Conservation (phyloP, 1,140 invertebrate species). For the Saccostrea echinata region DNA sequence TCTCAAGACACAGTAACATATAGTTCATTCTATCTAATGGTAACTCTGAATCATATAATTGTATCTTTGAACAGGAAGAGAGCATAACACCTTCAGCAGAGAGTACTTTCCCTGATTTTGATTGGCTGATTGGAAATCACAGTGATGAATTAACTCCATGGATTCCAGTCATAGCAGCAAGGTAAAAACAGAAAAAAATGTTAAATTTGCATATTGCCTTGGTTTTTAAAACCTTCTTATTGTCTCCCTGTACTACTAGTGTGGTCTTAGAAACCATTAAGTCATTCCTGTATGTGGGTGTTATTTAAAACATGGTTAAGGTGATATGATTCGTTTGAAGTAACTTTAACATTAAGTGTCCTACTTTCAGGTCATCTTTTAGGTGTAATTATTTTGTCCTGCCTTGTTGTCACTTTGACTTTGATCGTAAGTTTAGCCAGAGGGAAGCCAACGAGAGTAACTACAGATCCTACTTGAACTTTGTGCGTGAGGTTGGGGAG, state of each 20-base stretch:
- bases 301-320: neutral
- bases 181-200: slow-evolving; percentile 68
- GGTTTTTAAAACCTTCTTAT: neutral
- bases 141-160: slow-evolving; percentile 99
- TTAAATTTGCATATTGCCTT: neutral
- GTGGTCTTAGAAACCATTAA: neutral
- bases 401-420: slow-evolving; percentile 96
- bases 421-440: slow-evolving; percentile 88
- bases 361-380: slow-evolving; percentile 79
- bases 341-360: neutral
- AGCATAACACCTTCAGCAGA: slow-evolving; percentile 87
- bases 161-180: slow-evolving; percentile 95
- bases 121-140: slow-evolving; percentile 99
- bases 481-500: slow-evolving; percentile 86
- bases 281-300: neutral
- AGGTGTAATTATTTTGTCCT: slow-evolving; percentile 90
- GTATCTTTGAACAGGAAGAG: slow-evolving; percentile 69
- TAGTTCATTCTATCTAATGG: no score
- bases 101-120: slow-evolving; percentile 86
- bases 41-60: neutral
- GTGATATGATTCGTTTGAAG: no score
- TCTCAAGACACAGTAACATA: no score
- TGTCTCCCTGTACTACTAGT: no score
- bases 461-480: slow-evolving; percentile 92
- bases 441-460: slow-evolving; percentile 67